Evolutionary conservation across 2,888 invertebrate genomes (phyloP).

Genomic region (Hirtodrosophila histrioides): DNA sequence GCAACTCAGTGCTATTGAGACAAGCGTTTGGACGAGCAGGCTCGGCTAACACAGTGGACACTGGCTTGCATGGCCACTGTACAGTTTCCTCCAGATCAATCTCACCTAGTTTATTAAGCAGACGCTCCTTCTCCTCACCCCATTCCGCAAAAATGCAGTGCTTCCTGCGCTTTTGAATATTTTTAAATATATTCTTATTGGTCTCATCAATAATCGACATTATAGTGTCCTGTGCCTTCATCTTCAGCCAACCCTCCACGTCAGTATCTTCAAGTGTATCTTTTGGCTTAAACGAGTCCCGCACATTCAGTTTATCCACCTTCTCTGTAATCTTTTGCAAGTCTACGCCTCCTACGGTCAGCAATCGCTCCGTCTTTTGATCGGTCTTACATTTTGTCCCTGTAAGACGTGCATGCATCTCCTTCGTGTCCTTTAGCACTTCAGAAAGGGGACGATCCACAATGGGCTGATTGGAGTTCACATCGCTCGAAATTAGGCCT

Average conservation of each 20-base stretch:
- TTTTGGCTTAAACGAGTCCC: neutral
- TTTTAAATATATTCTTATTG: neutral
- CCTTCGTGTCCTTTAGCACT: neutral
- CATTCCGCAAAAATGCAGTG: neutral
- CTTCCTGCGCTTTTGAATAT: neutral
- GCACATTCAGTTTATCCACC: neutral
- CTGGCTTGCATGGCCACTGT: too few relatives aligned
- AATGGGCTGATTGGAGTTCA: too few relatives aligned
- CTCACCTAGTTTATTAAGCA: neutral
- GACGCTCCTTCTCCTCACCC: neutral
- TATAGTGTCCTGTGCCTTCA: neutral
- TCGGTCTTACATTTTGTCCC: too few relatives aligned
- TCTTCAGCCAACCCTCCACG: neutral
- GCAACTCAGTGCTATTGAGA: slow-evolving; percentile 87
- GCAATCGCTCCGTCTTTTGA: neutral
- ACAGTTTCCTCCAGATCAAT: too few relatives aligned
- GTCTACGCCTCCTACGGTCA: neutral
- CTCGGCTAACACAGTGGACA: neutral
- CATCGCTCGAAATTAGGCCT: neutral
- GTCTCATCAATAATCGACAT: neutral
- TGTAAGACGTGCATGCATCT: slow-evolving; percentile 5
- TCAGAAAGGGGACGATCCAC: neutral
- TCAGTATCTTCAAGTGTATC: neutral
- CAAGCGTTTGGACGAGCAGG: slow-evolving; percentile 12
- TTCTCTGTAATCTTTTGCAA: neutral